phyloP scores from a whole-genome alignment of 2,888 invertebrate genomes.

The Brachyptera putata region DNA sequence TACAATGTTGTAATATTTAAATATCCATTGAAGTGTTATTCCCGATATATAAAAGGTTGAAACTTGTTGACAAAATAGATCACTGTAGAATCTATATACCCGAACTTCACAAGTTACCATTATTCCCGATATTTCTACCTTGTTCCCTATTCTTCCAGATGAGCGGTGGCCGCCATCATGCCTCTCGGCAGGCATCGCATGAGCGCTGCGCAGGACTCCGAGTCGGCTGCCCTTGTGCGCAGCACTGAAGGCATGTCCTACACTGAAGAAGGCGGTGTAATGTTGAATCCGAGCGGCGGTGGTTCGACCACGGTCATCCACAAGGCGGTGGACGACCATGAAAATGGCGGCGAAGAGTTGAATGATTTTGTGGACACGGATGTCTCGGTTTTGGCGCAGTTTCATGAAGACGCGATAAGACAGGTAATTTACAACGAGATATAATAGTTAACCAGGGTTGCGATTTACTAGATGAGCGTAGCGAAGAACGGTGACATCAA shows the following conservation, averaged over 20 bases:
- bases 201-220: slow-evolving; percentile 22
- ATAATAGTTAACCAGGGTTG: too few species aligned
- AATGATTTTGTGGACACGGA: slow-evolving; percentile 54
- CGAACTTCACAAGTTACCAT: too few species aligned
- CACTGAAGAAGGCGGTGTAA: slow-evolving; percentile 27
- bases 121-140: too few species aligned
- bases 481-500: too few species aligned
- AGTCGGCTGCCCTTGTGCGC: slow-evolving; percentile 31
- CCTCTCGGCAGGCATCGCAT: slow-evolving; percentile 18
- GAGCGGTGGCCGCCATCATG: not conserved
- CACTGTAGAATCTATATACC: too few species aligned
- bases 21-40: too few species aligned
- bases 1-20: too few species aligned
- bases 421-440: slow-evolving; percentile 54
- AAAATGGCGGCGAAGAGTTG: slow-evolving; percentile 44
- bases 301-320: slow-evolving; percentile 20
- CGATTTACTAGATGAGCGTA: too few species aligned
- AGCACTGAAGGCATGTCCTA: slow-evolving; percentile 33
- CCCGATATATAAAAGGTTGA: too few species aligned
- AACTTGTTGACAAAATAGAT: too few species aligned
- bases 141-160: slow-evolving; percentile 11
- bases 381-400: slow-evolving; percentile 62
- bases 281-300: slow-evolving; percentile 6
- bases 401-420: slow-evolving; percentile 70
- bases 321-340: slow-evolving; percentile 10